A percentile compares a stretch with the other conserved stretches of the same genome.
phyloP scores from a whole-genome alignment of 2,888 invertebrate genomes.

The Hydropsyche betteni region DNA sequence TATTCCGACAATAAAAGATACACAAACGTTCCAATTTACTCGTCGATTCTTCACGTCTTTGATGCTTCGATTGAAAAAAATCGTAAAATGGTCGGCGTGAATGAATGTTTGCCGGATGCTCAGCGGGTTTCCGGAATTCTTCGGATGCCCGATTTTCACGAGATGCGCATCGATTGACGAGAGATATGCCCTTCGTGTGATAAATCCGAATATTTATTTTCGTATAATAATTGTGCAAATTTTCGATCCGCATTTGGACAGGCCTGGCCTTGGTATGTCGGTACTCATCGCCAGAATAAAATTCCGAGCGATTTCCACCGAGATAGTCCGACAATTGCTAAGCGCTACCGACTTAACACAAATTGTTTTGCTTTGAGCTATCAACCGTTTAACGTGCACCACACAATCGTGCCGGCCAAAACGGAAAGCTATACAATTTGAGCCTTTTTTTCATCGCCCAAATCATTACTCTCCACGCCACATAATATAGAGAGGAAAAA shows the following conservation, averaged over 20 bases:
- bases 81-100: background rate
- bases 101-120: slow-evolving; percentile 7
- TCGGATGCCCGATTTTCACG: background rate
- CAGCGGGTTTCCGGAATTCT: slow-evolving; percentile 16
- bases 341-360: slow-evolving; percentile 49
- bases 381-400: slow-evolving; percentile 40
- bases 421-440: slow-evolving; percentile 41
- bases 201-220: no score
- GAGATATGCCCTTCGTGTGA: no score
- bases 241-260: slow-evolving; percentile 18
- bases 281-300: slow-evolving; percentile 44
- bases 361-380: slow-evolving; percentile 50
- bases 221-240: no score
- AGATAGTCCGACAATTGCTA: slow-evolving; percentile 49
- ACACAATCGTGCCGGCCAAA: slow-evolving; percentile 48
- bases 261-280: slow-evolving; percentile 37
- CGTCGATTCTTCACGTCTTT: background rate
- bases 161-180: no score
- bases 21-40: slow-evolving; percentile 11
- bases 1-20: slow-evolving; percentile 6
- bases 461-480: slow-evolving; percentile 26
- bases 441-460: slow-evolving; percentile 23
- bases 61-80: slow-evolving; percentile 1
- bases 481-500: slow-evolving; percentile 18
- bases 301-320: slow-evolving; percentile 49